Evolutionary conservation across 2,113 vertebrate genomes (phyloP), one percentile per base, ranked within the genome.

Genomic region (Myotis yumanensis): DNA sequence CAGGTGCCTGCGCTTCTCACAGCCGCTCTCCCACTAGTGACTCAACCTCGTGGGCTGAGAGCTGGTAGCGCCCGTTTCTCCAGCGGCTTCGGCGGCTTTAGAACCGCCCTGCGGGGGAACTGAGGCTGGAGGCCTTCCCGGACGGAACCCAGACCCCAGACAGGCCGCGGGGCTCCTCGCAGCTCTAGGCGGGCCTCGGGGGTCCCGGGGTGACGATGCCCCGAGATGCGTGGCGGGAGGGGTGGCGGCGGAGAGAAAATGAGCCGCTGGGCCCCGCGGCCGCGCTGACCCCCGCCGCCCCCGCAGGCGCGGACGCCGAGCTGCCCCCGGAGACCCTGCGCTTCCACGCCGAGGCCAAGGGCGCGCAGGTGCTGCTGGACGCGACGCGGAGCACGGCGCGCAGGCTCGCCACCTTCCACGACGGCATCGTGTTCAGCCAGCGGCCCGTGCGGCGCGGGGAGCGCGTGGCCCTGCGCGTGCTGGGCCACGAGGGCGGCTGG

Each of bases 301-400:
- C 72, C 7, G 51, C 95, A 97, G 97, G 4, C 0, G 43, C 94
- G 96, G 97, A 3, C 0, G 6, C 4, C 7, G 8, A 46, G 35
- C 22, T 2, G 0, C 46, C 98, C 93, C 66, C 73, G 94, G 52
- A 97, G 4, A 97, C 97, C 0, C 96, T 99, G 2, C 96, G 91
- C 76, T 99, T 99, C 97, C 98, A 99, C 84, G 7, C 48, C 0
- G 16, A 92, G 30, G 96, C 97, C 64, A 95, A 97, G 25, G 99
- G 99, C 12, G 30, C 82, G 2, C 95, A 91, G 69, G 97, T 99
- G 84, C 52, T 10, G 0, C 96, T 99, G 95, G 98, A 98, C 30
- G 37, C 80, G 0, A 86, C 46, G 0, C 17, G 52, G n/a, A 90
- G 93, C 11, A 93, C 71, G 0, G 99, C 99, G 0, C 80, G 90